A percentile compares a stretch with the other conserved stretches of the same genome.
These are phyloP conservation scores for Meghimatium bilineatum DNA, from an alignment of 2,888 invertebrate genomes.

Conservation along the genomic window DNA sequence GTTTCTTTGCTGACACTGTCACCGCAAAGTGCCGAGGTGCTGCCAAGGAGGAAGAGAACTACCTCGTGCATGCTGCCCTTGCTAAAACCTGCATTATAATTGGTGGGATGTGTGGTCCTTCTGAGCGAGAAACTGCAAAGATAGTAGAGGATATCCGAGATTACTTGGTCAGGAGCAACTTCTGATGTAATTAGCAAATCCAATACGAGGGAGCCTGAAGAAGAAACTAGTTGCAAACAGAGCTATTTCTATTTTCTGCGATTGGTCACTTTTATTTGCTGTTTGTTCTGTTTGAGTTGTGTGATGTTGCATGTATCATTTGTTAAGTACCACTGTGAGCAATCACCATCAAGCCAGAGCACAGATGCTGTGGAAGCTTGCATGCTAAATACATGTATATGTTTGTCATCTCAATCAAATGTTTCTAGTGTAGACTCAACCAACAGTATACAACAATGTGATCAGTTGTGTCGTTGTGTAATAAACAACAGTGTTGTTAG, in stretches of 20 bases:
- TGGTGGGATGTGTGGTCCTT: slow-evolving; percentile 44
- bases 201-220: neutral
- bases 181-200: neutral
- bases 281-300: neutral
- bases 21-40: slow-evolving; percentile 45
- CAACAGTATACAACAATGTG: too few relatives aligned
- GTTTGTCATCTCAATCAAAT: too few relatives aligned
- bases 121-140: slow-evolving; percentile 35
- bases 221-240: neutral
- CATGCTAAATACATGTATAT: too few relatives aligned
- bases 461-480: too few relatives aligned
- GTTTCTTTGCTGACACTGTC: slow-evolving; percentile 20
- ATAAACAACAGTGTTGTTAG: too few relatives aligned
- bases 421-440: too few relatives aligned
- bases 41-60: slow-evolving; percentile 31
- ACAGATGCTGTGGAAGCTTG: neutral
- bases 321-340: neutral
- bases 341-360: neutral
- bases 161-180: slow-evolving; percentile 36
- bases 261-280: neutral
- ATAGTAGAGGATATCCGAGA: slow-evolving; percentile 44
- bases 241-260: neutral
- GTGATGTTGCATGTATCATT: neutral
- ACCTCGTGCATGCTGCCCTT: slow-evolving; percentile 40
- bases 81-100: slow-evolving; percentile 44